Conservation (phyloP, 2,797 vertebrate genomes). For the Gymnoscopelus microlampas region DNA sequence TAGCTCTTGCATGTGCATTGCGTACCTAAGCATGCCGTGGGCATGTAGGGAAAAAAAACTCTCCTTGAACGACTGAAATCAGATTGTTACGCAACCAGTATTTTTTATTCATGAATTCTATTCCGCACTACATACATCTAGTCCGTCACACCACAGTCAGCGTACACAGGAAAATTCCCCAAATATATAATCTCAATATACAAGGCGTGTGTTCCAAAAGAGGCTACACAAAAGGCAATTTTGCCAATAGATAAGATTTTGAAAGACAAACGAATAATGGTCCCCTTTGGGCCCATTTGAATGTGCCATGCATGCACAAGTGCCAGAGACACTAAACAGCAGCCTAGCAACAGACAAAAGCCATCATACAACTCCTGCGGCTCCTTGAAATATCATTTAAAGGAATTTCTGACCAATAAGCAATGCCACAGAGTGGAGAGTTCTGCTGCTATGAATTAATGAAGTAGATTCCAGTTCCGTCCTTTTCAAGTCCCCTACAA, state of each 20-base stretch:
- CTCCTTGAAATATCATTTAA: slow-evolving; percentile 53
- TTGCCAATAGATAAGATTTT: slow-evolving; percentile 29
- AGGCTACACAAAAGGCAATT: slow-evolving; percentile 8
- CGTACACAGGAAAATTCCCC: slow-evolving; percentile 51
- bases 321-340: slow-evolving; percentile 61
- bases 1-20: too few species aligned
- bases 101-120: slow-evolving; percentile 22
- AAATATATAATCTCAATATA: slow-evolving; percentile 38
- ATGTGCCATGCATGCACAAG: slow-evolving; percentile 48
- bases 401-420: slow-evolving; percentile 61
- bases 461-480: slow-evolving; percentile 62
- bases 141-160: slow-evolving; percentile 27
- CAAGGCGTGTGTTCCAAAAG: slow-evolving; percentile 38
- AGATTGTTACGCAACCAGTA: too few species aligned
- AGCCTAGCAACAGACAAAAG: slow-evolving; percentile 71
- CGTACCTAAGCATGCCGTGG: too few species aligned
- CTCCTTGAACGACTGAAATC: too few species aligned
- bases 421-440: slow-evolving; percentile 58
- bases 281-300: slow-evolving; percentile 40
- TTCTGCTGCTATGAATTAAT: slow-evolving; percentile 70
- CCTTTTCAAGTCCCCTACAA: slow-evolving; percentile 56
- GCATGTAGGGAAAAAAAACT: too few species aligned
- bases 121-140: slow-evolving; percentile 25
- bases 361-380: slow-evolving; percentile 62
- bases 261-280: slow-evolving; percentile 55